Evolutionary conservation across 2,888 invertebrate genomes (phyloP).

Genomic region (Meta bourneti): DNA sequence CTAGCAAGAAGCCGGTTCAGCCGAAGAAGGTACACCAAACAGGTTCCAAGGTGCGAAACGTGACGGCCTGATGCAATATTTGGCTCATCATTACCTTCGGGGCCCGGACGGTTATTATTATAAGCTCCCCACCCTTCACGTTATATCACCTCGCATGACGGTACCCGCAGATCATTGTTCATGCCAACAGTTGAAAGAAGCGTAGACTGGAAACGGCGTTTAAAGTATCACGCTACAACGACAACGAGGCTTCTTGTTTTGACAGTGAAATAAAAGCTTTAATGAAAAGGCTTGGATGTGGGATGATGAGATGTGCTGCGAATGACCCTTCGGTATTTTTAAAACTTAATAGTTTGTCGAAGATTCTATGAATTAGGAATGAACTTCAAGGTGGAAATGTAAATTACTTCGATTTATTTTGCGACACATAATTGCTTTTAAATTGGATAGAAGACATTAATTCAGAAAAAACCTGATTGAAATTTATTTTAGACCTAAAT

Average conservation of each 20-base stretch:
- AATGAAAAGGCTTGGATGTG: too few relatives aligned
- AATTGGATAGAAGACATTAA: too few relatives aligned
- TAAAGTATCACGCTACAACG: not conserved
- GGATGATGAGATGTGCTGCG: too few relatives aligned
- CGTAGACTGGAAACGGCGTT: not conserved
- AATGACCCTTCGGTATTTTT: too few relatives aligned
- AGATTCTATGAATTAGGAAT: too few relatives aligned
- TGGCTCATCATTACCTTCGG: not conserved
- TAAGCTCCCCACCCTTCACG: not conserved
- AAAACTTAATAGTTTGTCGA: too few relatives aligned
- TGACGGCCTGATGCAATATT: slow-evolving; percentile 13
- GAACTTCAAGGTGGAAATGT: too few relatives aligned
- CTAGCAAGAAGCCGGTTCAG: not conserved
- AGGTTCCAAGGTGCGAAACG: slow-evolving; percentile 16
- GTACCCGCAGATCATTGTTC: not conserved
- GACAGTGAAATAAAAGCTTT: too few relatives aligned
- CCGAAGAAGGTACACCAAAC: not conserved
- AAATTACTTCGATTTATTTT: too few relatives aligned
- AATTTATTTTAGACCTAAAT: too few relatives aligned
- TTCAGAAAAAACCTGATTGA: too few relatives aligned
- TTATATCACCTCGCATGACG: not conserved
- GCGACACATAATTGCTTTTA: too few relatives aligned
- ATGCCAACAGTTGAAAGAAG: not conserved
- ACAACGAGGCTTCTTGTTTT: not conserved
- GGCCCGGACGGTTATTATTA: not conserved